Evolutionary conservation across 2,888 invertebrate species (phyloP), one percentile per base, ranked within the genome.

Genomic region (Sarcophaga caerulescens): DNA sequence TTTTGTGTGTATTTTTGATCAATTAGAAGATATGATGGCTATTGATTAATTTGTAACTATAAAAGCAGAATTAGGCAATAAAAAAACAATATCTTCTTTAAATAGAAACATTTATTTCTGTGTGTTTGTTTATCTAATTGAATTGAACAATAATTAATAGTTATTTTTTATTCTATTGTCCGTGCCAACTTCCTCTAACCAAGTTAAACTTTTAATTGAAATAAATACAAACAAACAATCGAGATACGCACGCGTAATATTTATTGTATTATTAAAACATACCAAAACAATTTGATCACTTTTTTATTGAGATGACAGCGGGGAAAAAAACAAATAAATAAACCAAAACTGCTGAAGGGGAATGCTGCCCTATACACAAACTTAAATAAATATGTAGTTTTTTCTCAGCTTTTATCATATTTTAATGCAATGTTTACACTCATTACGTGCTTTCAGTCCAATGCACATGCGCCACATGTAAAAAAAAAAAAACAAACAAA

Each of bases 11-110:
- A 63, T 21, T 75, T 52, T 52, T 25, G 1, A 68, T 76, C 65
- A 70, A 81, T 70, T 70, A 62, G 63, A 69, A 62, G 63, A 69
- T 80, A 76, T 69, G 23, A 63, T 81, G 69, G 44, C 52, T 63
- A 59, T 81, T 81, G 25, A 76, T 76, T 76, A 81, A 70, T 65
- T 76, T n/a, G 65, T 52, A 52, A 52, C 52, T 52, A 52, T 52
- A 17, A 52, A 52, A 52, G 5, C 12, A 52, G 4, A 12, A 17
- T 52, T 52, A 52, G 52, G 17, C 52, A 14, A 52, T 52, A 47
- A 47, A 47, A 47, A 47, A 52, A 52, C 17, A 17, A 14, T 52
- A 52, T 52, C 5, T 17, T 52, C 17, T 17, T 52, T 66, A 3
- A 59, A 23, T 5, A 21, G 25, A 47, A 21, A 76, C 35, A 44